phyloP scores from a whole-genome alignment of 2,113 vertebrate genomes.

The Phodopus roborovskii region DNA sequence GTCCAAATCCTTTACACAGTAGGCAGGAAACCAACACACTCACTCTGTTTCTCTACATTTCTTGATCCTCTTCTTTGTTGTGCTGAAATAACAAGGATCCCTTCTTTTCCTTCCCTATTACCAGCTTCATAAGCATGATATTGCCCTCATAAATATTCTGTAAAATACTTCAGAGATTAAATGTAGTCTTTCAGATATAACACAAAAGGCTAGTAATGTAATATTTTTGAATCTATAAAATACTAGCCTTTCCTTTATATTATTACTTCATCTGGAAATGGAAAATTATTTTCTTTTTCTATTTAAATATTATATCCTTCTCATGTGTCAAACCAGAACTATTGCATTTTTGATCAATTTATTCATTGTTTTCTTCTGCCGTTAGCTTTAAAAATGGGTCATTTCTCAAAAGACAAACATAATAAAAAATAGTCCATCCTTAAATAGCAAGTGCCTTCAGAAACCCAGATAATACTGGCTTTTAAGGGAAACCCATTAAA shows the following conservation, averaged over 20 bases:
- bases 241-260: constrained; percentile 42
- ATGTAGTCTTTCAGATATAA: background rate
- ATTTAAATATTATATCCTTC: constrained; percentile 63
- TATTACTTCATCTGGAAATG: constrained; percentile 38
- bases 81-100: constrained; percentile 3
- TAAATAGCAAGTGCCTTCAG: constrained; percentile 61
- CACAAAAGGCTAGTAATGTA: constrained; percentile 1
- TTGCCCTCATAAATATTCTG: background rate
- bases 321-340: constrained; percentile 47
- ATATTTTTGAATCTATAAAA: constrained; percentile 33
- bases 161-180: constrained; percentile 17
- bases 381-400: constrained; percentile 59
- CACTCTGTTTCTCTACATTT: background rate
- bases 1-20: background rate
- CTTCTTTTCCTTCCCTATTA: background rate
- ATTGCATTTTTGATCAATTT: constrained; percentile 56
- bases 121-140: background rate
- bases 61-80: background rate
- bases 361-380: background rate
- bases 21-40: background rate
- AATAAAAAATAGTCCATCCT: constrained; percentile 62
- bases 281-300: constrained; percentile 47
- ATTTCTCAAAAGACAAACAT: constrained; percentile 67
- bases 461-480: constrained; percentile 19
- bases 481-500: constrained; percentile 56